Evolutionary conservation across 1,140 invertebrate genomes (phyloP), one percentile per base, ranked within the genome.

Genomic region (Neuroterus valhalla): DNA sequence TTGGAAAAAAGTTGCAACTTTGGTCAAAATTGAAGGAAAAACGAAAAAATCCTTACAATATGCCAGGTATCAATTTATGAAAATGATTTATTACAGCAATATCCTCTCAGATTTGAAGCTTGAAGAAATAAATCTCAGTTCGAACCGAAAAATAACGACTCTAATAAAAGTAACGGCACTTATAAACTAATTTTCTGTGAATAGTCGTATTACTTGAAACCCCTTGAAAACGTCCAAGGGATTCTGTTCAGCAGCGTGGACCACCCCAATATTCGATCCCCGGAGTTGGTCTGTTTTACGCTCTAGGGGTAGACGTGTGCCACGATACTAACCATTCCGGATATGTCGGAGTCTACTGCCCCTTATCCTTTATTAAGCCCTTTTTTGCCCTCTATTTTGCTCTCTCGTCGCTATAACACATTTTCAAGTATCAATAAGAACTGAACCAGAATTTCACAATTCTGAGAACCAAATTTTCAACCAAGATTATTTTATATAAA

Each of bases 251-350:
- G 5, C 48, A 50, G 48, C 21, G 17, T 50, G 19, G 19, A 50
- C 48, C 48, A 21, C 48, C 19, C 19, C 48, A 50, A 38, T 1
- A 38, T 38, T 50, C 11, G 17, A 50, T 50, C 21, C 2, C 1
- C 8, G 4, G 48, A 8, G 48, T 50, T 17, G 21, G 48, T 10
- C 48, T 19, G 48, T 50, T 50, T 50, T 50, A n/a, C n/a, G n/a
- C n/a, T n/a, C n/a, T n/a, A 50, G 48, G 48, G 48, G 48, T 19
- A 50, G 6, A 11, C 21, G 48, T 50, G 12, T 50, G 19, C 46
- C 5, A 19, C 6, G 48, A 6, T 78, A 75, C 78, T 80, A 80
- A 80, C 78, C 78, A 68, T 80, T 75, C 78, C 76, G 76, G 78
- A 80, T 78, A 80, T 80, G 78, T 80, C 72, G 72, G 48, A 50